Conservation (phyloP, 2,113 vertebrate species). For the Xenopus borealis region DNA sequence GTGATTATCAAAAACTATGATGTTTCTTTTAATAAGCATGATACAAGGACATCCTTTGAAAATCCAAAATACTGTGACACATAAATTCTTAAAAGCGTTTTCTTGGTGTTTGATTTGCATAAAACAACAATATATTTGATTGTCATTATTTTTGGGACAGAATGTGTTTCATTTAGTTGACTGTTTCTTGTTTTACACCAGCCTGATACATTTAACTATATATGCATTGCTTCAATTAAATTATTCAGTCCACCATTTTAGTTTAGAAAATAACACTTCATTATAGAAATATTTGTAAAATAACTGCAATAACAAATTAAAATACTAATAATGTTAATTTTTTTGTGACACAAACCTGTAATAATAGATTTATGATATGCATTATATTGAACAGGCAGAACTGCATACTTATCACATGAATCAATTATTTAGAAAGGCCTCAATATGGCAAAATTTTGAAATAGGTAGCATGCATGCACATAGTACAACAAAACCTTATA, state of each 20-base stretch:
- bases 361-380: conserved; percentile 63
- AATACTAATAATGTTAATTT: conserved; percentile 73
- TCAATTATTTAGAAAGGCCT: conserved; percentile 77
- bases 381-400: conserved; percentile 76
- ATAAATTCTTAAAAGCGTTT: conserved; percentile 20
- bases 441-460: conserved; percentile 80
- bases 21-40: conserved; percentile 45
- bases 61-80: conserved; percentile 37
- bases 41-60: conserved; percentile 48
- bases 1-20: conserved; percentile 48
- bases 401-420: conserved; percentile 78
- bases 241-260: conserved; percentile 70
- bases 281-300: conserved; percentile 75
- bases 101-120: conserved; percentile 1
- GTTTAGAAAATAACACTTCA: conserved; percentile 75
- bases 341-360: conserved; percentile 70
- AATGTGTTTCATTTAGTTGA: neutral
- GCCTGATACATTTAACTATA: conserved; percentile 59
- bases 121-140: conserved; percentile 49
- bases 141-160: conserved; percentile 40
- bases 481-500: conserved; percentile 78
- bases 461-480: conserved; percentile 84
- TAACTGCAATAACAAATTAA: conserved; percentile 64
- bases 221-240: conserved; percentile 73
- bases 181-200: conserved; percentile 55